Evolutionary conservation across 2,113 vertebrate species (phyloP).

Genomic region (Lagenorhynchus albirostris): DNA sequence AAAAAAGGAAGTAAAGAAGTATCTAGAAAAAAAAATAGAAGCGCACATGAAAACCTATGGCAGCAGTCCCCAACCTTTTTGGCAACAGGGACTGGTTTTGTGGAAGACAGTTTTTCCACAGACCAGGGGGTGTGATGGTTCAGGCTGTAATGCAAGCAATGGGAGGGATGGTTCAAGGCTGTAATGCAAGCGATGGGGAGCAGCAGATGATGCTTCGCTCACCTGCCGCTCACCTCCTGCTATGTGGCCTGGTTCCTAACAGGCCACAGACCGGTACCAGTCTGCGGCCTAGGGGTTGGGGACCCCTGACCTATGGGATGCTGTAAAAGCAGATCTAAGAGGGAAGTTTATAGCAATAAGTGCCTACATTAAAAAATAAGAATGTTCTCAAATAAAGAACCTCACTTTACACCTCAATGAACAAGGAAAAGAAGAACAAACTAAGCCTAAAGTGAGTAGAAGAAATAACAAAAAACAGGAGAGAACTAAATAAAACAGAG

Average conservation of each 20-base stretch:
- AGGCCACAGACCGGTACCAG: too few relatives aligned
- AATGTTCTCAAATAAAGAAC: background rate
- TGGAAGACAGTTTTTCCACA: too few relatives aligned
- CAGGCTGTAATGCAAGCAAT: too few relatives aligned
- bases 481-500: background rate
- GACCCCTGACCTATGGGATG: background rate
- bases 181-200: too few relatives aligned
- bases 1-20: background rate
- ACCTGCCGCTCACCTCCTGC: too few relatives aligned
- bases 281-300: too few relatives aligned
- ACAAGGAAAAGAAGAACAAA: background rate
- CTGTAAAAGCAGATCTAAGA: background rate
- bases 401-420: background rate
- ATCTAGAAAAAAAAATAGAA: background rate
- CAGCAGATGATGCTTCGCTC: too few relatives aligned
- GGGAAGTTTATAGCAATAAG: background rate
- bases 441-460: background rate
- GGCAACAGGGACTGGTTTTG: too few relatives aligned
- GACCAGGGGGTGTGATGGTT: too few relatives aligned
- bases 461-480: background rate
- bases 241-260: too few relatives aligned
- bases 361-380: background rate
- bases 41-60: background rate
- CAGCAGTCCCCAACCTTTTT: too few relatives aligned
- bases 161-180: too few relatives aligned